Evolutionary conservation across 1,140 invertebrate genomes (phyloP), one percentile per base, ranked within the genome.

Genomic region (Scaptomyza montana): DNA sequence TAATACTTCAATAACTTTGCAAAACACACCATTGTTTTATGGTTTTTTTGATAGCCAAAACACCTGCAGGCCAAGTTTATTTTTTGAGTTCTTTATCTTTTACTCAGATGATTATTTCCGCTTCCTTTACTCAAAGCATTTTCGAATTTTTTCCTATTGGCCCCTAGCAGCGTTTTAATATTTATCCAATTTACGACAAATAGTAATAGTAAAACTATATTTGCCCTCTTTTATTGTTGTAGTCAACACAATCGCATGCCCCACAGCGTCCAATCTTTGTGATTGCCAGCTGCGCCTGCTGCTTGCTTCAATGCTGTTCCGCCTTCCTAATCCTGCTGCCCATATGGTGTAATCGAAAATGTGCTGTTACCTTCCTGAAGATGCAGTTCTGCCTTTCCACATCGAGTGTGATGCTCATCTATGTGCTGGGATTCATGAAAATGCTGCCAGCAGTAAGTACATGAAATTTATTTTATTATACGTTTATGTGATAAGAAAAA

Each of bases 351-450:
- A 93, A 93, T 65, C 93, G 93, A 63, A 93, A 93, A 55, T 94
- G 93, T 60, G 95, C 94, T 86, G 86, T 95, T 25, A 93, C 94
- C 74, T 95, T 95, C 92, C 92, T 95, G 45, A 95, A 95, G 92
- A 92, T 95, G 65, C 95, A 95, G 74, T 95, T 94, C 77, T 95
- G 94, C 74, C 89, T 92, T 41, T 94, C 94, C 33, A 92, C 94
- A 28, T 92, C 93, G 5, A 93, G 93, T 21, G 93, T 94, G 16
- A 95, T 95, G 94, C 92, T 93, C 2, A 93, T 95, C 46, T 95
- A 95, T 80, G 92, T 94, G 66, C 94, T 94, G 69, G 94, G 94
- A 47, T 92, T 94, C 13, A 91, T 93, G 73, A 93, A 92, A 74
- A 92, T 93, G 72, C 75, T 94, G 54, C 91, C 94, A 9, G 91